These are phyloP conservation scores for Rana temporaria DNA, from an alignment of 2,113 vertebrate species.

Conservation along the genomic window DNA sequence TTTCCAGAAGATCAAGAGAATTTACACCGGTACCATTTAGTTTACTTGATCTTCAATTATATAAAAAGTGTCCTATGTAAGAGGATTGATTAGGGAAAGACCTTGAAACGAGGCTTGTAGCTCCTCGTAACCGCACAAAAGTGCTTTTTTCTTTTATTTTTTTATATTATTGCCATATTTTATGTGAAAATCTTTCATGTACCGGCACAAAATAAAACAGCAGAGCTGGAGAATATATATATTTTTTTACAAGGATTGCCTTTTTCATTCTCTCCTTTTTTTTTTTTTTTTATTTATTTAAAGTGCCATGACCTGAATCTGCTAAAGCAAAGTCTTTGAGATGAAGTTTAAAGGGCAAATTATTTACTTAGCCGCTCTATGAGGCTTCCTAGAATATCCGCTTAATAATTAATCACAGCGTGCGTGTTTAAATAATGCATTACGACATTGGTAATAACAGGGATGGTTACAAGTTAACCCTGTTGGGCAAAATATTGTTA, in stretches of 20 bases:
- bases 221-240: neutral
- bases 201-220: conserved; percentile 3
- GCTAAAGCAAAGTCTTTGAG: neutral
- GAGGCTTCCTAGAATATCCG: no score
- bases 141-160: conserved; percentile 3
- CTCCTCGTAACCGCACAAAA: conserved; percentile 12
- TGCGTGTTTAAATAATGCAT: no score
- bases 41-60: conserved; percentile 45
- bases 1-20: conserved; percentile 26
- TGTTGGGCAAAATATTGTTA: no score
- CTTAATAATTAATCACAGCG: no score
- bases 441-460: no score
- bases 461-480: no score
- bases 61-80: conserved; percentile 22
- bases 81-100: conserved; percentile 38
- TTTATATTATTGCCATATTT: conserved; percentile 7
- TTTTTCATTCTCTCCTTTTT: neutral
- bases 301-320: neutral
- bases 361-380: no score
- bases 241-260: neutral
- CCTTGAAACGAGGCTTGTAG: conserved; percentile 18
- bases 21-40: conserved; percentile 11
- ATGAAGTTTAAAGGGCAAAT: no score
- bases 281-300: conserved; percentile 16
- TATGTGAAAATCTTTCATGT: conserved; percentile 30